Evolutionary conservation across 2,797 vertebrate genomes (phyloP), one percentile per base, ranked within the genome.

Genomic region (Margarornis squamiger): DNA sequence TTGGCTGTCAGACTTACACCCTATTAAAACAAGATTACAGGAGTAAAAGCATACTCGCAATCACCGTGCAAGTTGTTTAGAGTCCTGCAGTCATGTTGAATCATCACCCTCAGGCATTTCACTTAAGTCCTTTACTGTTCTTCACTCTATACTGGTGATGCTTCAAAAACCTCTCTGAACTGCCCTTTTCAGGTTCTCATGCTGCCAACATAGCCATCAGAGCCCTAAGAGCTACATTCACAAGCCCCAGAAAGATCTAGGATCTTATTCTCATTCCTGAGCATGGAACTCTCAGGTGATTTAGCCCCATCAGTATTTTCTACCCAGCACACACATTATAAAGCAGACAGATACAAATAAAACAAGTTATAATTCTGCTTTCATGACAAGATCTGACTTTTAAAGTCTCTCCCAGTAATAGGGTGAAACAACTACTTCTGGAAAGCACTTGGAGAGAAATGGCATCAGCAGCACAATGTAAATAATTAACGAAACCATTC

Each of bases 401-500:
- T 94, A 75, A 92, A 92, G 32, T 63, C 51, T 90, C 41, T 82
- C 66, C 45, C 51, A 49, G 34, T 71, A 95, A 85, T 85, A 91
- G 91, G 74, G 8, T 79, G 89, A 84, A 95, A 41, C 34, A 83
- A 57, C 55, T 63, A 75, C 67, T 81, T 29, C 72, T 83, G n/a
- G 54, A 90, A 92, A 91, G 75, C 86, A 83, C 62, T 93, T 83
- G 49, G 52, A 90, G 32, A 95, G 68, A 95, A 95, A 93, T 30
- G 90, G 24, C 72, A 90, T 80, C 73, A 86, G 73, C 65, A 95
- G 88, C 62, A 52, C 38, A 49, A 23, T 29, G 39, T 96, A 97
- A 95, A 97, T 96, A 97, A 98, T 97, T 96, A 96, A 97, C 7
- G 0, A 96, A 78, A 83, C 51, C 63, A 78, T 89, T 92, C 72